Evolutionary conservation across 2,888 invertebrate genomes (phyloP), one percentile per base, ranked within the genome.

Genomic region (Ochropleura leucogaster): DNA sequence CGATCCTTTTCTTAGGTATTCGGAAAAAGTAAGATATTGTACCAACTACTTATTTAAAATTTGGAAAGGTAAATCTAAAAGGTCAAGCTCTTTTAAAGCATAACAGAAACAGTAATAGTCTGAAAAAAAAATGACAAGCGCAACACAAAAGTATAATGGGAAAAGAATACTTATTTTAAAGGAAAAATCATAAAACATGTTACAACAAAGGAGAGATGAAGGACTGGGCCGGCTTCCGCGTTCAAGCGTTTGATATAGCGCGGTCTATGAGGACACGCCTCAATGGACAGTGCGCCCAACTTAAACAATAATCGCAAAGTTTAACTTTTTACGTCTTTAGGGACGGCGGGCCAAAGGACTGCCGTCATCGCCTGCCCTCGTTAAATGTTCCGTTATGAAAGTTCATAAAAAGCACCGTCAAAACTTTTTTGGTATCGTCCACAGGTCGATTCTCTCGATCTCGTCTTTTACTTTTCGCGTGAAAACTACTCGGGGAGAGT

Each of bases 401-500:
- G 82, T 88, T 88, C 85, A 86, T 87, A 88, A 89, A 90, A 87
- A 82, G 83, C 72, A 79, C 85, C 85, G 89, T 86, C 87, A 85
- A 88, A 90, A 88, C 85, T 89, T 90, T 90, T 88, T 88, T 88
- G 87, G 90, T 90, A 90, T 89, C 90, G 89, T 85, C 86, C 83
- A 84, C 87, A 88, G 88, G 89, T 89, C 89, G 88, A 89, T 89
- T 87, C 88, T 85, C 85, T 78, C 85, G 83, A 84, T 85, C 86
- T 83, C 83, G 81, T 84, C 90, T 89, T 90, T 90, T 90, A 91
- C 90, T 91, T 92, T 90, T 89, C 90, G 90, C 88, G 90, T 91
- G 92, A 89, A 91, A 95, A 94, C 94, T 95, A 93, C 93, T 92
- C 91, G 78, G 86, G 64, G 88, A 92, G 93, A 95, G 90, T 95